Percentiles rank a stretch among this genome's conserved stretches.
Evolutionary conservation across 2,888 invertebrate species (phyloP).

Genomic region (Hydriomena furcata): DNA sequence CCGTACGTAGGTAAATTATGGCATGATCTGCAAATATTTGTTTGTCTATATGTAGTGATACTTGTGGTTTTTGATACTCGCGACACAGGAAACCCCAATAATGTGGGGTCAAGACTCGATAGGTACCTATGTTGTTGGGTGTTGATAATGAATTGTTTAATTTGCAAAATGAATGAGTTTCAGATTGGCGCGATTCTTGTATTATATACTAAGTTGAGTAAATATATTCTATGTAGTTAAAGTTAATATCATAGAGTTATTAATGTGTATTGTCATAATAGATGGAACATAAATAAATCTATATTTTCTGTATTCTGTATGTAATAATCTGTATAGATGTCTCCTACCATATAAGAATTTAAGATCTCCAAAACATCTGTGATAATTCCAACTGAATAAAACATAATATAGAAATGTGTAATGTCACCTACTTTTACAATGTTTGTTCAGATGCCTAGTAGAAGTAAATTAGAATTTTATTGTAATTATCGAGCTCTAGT

Average conservation of each 20-base stretch:
- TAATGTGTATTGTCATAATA: constrained; percentile 48
- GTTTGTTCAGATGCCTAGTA: constrained; percentile 28
- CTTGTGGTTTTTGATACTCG: too few species aligned
- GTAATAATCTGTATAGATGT: constrained; percentile 55
- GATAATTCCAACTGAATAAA: constrained; percentile 78
- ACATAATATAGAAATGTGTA: constrained; percentile 75
- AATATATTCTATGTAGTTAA: constrained; percentile 1
- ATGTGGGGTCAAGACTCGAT: too few species aligned
- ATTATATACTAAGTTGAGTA: not conserved
- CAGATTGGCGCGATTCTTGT: constrained; percentile 2
- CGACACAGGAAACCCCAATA: too few species aligned
- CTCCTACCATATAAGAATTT: constrained; percentile 75
- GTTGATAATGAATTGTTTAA: too few species aligned
- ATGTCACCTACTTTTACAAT: constrained; percentile 39
- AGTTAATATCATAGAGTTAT: constrained; percentile 17
- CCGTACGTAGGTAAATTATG: too few species aligned
- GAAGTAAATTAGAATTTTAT: constrained; percentile 29
- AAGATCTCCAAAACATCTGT: constrained; percentile 82
- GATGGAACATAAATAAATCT: constrained; percentile 48
- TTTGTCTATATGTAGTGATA: too few species aligned
- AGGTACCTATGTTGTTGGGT: too few species aligned
- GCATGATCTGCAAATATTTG: too few species aligned
- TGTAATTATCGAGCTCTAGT: constrained; percentile 33
- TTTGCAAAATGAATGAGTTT: not conserved
- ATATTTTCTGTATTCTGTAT: constrained; percentile 45